Evolutionary conservation across 2,113 vertebrate species (phyloP).

Genomic region (Calypte anna): DNA sequence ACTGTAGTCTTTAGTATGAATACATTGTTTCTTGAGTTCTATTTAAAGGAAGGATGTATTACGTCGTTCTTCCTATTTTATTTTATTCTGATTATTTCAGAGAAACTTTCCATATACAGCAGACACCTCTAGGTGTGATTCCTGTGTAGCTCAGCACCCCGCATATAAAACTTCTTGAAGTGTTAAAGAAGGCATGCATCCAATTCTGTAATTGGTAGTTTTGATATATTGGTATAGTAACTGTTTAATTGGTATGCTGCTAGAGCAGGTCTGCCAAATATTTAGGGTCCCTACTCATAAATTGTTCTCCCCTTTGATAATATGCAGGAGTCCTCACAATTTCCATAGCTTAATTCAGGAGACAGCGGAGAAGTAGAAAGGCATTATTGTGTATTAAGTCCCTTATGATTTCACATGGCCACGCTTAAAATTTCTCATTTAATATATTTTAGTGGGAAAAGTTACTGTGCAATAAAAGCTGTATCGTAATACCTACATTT

Average conservation of each 20-base stretch:
- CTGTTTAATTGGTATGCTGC: not conserved
- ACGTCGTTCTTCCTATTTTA: not conserved
- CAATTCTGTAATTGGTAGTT: not conserved
- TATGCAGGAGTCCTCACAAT: not conserved
- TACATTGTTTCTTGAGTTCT: not conserved
- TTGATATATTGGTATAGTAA: not conserved
- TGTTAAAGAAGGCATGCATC: not conserved
- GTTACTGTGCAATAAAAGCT: constrained; percentile 30
- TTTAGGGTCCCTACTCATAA: not conserved
- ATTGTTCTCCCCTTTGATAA: not conserved
- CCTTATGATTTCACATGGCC: not conserved
- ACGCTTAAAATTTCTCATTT: constrained; percentile 2
- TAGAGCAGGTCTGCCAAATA: not conserved
- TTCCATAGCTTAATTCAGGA: constrained; percentile 3
- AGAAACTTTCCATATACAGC: not conserved
- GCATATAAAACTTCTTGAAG: not conserved
- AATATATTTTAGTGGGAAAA: constrained; percentile 20
- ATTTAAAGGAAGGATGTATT: not conserved
- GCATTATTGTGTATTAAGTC: not conserved
- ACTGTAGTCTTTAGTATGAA: not conserved
- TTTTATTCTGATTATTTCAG: not conserved
- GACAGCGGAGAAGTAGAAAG: constrained; percentile 12
- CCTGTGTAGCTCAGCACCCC: not conserved
- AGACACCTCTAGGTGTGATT: not conserved
- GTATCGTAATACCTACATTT: not conserved